Conservation (phyloP, 2,888 invertebrate genomes). For the Suillia variegata region DNA sequence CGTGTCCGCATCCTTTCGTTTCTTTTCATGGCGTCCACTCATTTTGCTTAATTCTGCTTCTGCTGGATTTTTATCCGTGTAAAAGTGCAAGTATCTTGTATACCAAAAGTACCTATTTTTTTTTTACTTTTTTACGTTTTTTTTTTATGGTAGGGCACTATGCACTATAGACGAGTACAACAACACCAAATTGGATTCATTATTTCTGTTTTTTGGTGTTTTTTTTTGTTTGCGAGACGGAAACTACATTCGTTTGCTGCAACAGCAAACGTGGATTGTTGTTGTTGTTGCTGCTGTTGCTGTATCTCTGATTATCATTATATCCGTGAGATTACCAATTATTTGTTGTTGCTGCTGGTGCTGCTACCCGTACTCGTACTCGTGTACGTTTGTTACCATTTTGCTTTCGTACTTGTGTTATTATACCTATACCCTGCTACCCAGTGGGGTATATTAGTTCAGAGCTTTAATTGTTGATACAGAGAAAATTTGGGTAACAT, state of each 20-base stretch:
- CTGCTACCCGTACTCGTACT: no score
- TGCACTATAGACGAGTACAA: slow-evolving; percentile 1
- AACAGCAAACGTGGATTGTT: not conserved
- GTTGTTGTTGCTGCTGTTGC: slow-evolving; percentile 23
- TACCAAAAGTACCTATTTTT: no score
- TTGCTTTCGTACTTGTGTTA: no score
- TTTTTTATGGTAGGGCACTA: not conserved
- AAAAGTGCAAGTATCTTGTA: no score
- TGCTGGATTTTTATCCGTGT: no score
- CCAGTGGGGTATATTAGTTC: no score
- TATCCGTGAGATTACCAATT: slow-evolving; percentile 48
- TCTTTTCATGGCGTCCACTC: no score
- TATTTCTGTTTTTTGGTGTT: slow-evolving; percentile 22
- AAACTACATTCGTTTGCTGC: not conserved
- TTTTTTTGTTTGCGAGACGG: slow-evolving; percentile 19
- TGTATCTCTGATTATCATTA: slow-evolving; percentile 47
- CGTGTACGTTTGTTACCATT: not conserved
- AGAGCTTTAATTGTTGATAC: no score
- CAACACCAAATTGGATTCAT: slow-evolving; percentile 23
- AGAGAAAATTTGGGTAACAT: no score
- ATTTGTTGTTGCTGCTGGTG: slow-evolving; percentile 23
- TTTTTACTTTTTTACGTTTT: not conserved
- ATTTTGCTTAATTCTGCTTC: no score
- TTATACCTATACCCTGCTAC: no score
- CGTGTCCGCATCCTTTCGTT: no score